These are phyloP conservation scores for Plotosus lineatus DNA, from an alignment of 2,113 vertebrate genomes.

Conservation along the genomic window DNA sequence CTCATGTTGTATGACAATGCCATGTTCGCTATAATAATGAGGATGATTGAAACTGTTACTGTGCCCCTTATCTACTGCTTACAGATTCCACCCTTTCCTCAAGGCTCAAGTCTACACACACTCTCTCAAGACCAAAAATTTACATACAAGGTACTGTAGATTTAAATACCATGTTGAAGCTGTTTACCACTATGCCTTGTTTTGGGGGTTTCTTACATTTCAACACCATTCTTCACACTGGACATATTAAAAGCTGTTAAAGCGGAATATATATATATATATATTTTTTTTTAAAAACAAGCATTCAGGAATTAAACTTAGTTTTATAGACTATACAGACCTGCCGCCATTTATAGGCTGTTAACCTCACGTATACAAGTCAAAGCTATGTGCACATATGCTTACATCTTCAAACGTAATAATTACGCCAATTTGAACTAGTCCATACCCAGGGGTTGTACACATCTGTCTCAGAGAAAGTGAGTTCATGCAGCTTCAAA, in stretches of 20 bases:
- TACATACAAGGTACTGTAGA: background rate
- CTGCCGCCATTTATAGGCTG: no score
- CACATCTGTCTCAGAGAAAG: no score
- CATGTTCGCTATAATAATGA: conserved; percentile 46
- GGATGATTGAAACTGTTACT: conserved; percentile 47
- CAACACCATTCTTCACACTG: background rate
- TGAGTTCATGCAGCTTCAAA: no score
- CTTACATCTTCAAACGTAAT: no score
- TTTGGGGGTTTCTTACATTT: background rate
- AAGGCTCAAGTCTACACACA: conserved; percentile 31
- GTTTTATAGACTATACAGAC: no score
- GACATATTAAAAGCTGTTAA: background rate
- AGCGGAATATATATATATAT: no score
- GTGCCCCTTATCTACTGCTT: conserved; percentile 67
- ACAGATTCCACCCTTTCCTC: conserved; percentile 72
- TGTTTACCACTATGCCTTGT: background rate
- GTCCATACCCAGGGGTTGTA: no score
- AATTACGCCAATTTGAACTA: no score
- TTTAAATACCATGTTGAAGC: background rate
- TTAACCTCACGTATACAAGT: no score
- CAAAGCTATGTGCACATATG: no score
- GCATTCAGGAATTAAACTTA: no score
- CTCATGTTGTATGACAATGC: conserved; percentile 12
- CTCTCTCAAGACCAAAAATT: background rate
- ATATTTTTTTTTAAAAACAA: no score